Base-by-base conservation (phyloP, 2,797 vertebrate genomes). In the Urosaurus nigricauda region DNA sequence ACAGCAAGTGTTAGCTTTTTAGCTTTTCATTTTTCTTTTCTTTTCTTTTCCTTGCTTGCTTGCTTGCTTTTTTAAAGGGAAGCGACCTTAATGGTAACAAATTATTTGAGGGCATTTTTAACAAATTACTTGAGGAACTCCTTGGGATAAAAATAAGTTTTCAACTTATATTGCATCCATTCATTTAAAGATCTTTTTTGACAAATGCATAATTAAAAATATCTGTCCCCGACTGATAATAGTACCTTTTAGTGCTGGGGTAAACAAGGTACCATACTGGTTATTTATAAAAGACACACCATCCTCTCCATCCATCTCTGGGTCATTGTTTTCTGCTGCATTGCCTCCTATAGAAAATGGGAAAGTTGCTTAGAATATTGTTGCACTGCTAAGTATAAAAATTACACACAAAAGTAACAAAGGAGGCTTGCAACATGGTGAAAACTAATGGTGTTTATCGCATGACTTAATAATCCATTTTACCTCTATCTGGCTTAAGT, bases 201-300 rank as follows among this genome's bases (percentile, higher is more conserved):
- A 86, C 11, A 88, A 71, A 84, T 21, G 63, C 26, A 88, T 74
- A 43, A 29, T 91, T 77, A 21, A 7, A 89, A 92, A 78, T 29
- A 70, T 83, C 0, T 56, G 2, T 79, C 83, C 84, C 88, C 77
- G 90, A 86, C 65, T 90, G 89, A 16, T 21, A 73, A 65, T 88
- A 94, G 95, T 98, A 99, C 99, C 98, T 99, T 99, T 99, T 91
- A 99, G 96, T 85, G 99, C 97, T 1, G 97, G 97, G 86, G 98
- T 96, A 94, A 98, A 99, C 89, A 97, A 96, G 86, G 97, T 96
- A 87, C 98, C 99, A 51, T 86, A 98, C 96, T 8, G 97, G 98
- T 9, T 86, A 87, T 97, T 98, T 92, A 99, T 97, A 95, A 98
- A 99, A 88, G 99, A 99, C 6, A 98, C 98, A 89, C 99, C 99